Percentiles rank a stretch among this genome's conserved stretches.
Conservation (phyloP, 2,797 vertebrate genomes). For the Pseudochirops cupreus region DNA sequence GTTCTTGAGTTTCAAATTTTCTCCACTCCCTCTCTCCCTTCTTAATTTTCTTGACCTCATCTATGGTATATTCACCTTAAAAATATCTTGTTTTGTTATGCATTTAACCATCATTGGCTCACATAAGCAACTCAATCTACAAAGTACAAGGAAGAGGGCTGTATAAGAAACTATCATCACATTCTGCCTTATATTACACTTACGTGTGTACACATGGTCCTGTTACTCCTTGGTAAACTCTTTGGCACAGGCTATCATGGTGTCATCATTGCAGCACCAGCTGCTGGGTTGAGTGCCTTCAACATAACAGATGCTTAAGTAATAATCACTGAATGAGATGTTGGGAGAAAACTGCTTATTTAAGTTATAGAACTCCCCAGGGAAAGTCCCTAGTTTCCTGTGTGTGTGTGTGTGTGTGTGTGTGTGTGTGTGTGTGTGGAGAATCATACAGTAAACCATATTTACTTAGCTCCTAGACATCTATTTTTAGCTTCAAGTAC, state of each 20-base stretch:
- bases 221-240: background rate
- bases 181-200: background rate
- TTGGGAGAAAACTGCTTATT: background rate
- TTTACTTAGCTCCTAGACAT: background rate
- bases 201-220: background rate
- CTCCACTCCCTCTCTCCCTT: background rate
- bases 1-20: too few relatives aligned
- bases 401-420: background rate
- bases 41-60: background rate
- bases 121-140: background rate
- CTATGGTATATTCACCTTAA: background rate
- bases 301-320: background rate
- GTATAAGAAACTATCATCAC: background rate
- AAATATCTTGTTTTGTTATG: background rate
- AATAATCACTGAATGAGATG: background rate
- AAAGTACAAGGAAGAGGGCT: background rate
- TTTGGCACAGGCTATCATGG: background rate
- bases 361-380: background rate
- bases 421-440: background rate
- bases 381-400: background rate
- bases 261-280: background rate
- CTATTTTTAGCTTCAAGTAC: background rate
- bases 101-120: background rate
- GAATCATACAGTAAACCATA: rapidly evolving
- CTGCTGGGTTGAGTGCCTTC: background rate